Percentiles rank a stretch among this genome's conserved stretches.
Conservation (phyloP, 2,113 vertebrate species). For the Caranx melampygus region DNA sequence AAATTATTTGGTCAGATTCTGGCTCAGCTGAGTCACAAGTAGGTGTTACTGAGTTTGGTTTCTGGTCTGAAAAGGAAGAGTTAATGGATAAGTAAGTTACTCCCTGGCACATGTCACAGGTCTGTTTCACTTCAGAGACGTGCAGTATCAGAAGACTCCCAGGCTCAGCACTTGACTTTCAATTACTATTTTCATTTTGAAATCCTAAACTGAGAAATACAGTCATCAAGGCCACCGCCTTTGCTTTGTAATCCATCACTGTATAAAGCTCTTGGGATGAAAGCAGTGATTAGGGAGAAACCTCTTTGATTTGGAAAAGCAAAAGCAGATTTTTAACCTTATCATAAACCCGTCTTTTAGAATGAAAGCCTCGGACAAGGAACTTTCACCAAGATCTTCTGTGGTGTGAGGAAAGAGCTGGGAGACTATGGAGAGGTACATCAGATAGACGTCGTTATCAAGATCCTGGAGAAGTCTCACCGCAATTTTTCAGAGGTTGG, state of each 20-base stretch:
- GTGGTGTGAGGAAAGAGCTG: slow-evolving; percentile 90
- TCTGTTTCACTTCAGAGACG: background rate
- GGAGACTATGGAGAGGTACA: slow-evolving; percentile 94
- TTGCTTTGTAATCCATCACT: too few species aligned
- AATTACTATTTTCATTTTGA: background rate
- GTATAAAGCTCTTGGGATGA: too few species aligned
- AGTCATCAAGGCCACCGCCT: too few species aligned
- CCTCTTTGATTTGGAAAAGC: background rate
- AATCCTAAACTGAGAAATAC: too few species aligned
- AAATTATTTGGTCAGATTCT: background rate
- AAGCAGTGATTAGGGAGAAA: too few species aligned
- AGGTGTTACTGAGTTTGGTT: too few species aligned
- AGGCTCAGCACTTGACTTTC: too few species aligned
- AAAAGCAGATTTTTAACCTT: background rate
- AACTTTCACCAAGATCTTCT: slow-evolving; percentile 97
- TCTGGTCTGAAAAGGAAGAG: background rate
- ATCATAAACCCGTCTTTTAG: slow-evolving; percentile 74
- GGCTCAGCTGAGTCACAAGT: too few species aligned
- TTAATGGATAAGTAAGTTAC: background rate
- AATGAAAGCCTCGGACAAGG: slow-evolving; percentile 95
- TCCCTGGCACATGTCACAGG: background rate
- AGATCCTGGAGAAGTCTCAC: slow-evolving; percentile 95
- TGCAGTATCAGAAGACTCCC: background rate
- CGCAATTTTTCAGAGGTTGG: slow-evolving; percentile 96
- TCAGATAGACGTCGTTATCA: slow-evolving; percentile 93